Evolutionary conservation across 2,888 invertebrate genomes (phyloP).

Genomic region (Desoria tigrina): DNA sequence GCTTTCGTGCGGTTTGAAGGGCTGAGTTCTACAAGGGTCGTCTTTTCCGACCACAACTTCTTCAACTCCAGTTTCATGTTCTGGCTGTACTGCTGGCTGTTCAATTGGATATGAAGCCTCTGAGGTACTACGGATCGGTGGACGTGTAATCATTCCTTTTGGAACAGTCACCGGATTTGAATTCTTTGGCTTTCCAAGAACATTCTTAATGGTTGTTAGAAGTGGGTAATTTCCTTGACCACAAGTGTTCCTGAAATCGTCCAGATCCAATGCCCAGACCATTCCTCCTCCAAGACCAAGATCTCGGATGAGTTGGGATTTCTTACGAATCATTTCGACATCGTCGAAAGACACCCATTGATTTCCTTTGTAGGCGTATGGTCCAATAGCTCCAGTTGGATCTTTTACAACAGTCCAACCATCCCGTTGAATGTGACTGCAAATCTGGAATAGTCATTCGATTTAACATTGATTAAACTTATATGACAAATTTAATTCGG

Average conservation of each 20-base stretch:
- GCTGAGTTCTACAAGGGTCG: constrained; percentile 38
- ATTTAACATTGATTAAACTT: constrained; percentile 54
- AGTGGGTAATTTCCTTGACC: constrained; percentile 57
- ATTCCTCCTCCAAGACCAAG: constrained; percentile 60
- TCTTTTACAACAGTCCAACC: constrained; percentile 60
- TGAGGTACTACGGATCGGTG: not conserved
- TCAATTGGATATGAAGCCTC: not conserved
- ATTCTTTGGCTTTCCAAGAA: not conserved
- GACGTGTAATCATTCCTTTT: not conserved
- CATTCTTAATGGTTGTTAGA: constrained; percentile 56
- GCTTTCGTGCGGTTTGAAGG: constrained; percentile 41
- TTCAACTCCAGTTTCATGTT: not conserved
- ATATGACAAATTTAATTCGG: constrained; percentile 24
- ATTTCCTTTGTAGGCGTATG: constrained; percentile 69
- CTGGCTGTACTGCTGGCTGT: constrained; percentile 1
- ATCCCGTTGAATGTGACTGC: constrained; percentile 57
- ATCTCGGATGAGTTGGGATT: constrained; percentile 55
- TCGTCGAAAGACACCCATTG: constrained; percentile 82
- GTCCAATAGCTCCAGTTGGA: constrained; percentile 67
- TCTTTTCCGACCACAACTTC: not conserved
- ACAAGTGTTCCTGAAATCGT: constrained; percentile 59
- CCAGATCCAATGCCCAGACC: constrained; percentile 63
- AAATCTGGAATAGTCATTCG: constrained; percentile 71
- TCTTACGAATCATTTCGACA: constrained; percentile 64
- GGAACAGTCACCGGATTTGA: not conserved